phyloP scores from a whole-genome alignment of 2,113 vertebrate genomes.

The Nymphicus hollandicus region DNA sequence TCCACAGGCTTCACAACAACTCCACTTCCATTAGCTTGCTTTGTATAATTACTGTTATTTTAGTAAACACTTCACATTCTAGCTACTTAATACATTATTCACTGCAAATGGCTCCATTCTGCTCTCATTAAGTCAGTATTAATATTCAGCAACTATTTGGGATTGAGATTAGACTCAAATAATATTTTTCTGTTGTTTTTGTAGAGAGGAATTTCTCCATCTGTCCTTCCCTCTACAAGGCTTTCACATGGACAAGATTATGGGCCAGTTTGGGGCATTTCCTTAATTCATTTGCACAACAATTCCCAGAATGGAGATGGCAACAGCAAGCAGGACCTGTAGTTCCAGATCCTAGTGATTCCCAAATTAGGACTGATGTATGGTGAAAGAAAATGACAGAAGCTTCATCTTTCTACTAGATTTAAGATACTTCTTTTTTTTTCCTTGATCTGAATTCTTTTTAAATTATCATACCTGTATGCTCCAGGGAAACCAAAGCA shows the following conservation, averaged over 20 bases:
- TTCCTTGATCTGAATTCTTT: background rate
- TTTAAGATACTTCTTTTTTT: background rate
- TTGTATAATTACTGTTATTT: constrained; percentile 22
- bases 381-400: background rate
- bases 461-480: background rate
- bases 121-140: background rate
- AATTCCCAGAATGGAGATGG: background rate
- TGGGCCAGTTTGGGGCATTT: accelerated
- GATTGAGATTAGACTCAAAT: background rate
- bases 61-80: constrained; percentile 20
- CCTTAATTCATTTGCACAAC: background rate
- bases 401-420: background rate
- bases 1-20: background rate
- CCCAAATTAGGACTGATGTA: background rate
- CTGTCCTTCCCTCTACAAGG: background rate
- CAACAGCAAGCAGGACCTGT: background rate
- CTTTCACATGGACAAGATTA: background rate
- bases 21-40: background rate
- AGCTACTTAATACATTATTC: background rate
- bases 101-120: background rate
- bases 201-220: background rate
- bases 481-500: background rate
- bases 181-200: background rate
- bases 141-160: background rate
- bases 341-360: background rate